Evolutionary conservation across 1,140 invertebrate genomes (phyloP).

Genomic region (Hormaphis cornu): DNA sequence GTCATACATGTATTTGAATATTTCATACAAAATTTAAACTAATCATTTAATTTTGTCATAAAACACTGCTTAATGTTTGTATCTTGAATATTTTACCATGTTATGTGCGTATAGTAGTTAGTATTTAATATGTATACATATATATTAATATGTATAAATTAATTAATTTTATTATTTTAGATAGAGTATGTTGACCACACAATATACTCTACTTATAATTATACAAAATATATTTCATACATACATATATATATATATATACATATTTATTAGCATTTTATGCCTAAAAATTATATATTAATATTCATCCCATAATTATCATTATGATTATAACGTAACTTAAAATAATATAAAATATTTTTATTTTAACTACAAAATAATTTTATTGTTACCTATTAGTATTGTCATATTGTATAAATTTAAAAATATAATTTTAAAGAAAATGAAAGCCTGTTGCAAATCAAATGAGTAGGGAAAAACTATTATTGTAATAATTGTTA

Average conservation of each 20-base stretch:
- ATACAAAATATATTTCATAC: too few species aligned
- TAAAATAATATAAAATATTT: slow-evolving; percentile 19
- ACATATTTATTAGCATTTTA: too few species aligned
- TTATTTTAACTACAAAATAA: slow-evolving; percentile 12
- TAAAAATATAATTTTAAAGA: slow-evolving; percentile 3
- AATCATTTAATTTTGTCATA: slow-evolving; percentile 14
- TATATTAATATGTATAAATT: not conserved
- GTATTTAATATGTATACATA: too few species aligned
- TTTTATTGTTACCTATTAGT: slow-evolving; percentile 13
- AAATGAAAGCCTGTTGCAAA: slow-evolving; percentile 3
- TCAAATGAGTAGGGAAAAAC: slow-evolving; percentile 23
- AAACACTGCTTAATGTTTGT: slow-evolving; percentile 7
- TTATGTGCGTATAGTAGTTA: not conserved
- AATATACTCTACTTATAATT: too few species aligned
- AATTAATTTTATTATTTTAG: too few species aligned
- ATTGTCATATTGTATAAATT: slow-evolving; percentile 18
- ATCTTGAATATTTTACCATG: slow-evolving; percentile 12
- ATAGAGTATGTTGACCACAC: too few species aligned
- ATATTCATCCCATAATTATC: slow-evolving; percentile 16
- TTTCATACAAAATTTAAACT: slow-evolving; percentile 27
- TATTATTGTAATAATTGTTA: slow-evolving; percentile 23
- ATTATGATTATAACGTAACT: too few species aligned
- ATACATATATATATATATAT: too few species aligned
- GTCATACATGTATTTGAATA: slow-evolving; percentile 16
- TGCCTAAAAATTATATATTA: too few species aligned